phyloP scores from a whole-genome alignment of 35 echinoderm and acorn worm species.

The Heliocidaris tuberculata region DNA sequence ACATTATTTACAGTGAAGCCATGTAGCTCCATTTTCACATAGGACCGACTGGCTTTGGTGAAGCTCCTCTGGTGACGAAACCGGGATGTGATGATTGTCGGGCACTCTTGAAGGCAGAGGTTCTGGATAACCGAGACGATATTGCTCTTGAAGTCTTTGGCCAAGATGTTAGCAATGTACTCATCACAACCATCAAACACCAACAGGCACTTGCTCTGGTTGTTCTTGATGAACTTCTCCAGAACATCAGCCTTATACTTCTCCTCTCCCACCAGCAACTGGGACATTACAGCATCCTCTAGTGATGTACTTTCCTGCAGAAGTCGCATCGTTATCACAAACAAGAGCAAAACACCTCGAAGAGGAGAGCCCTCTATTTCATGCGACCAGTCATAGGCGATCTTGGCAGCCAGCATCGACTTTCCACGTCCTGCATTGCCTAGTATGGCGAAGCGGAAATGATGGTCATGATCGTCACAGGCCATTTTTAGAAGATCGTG shows the following conservation, averaged over 20 bases:
- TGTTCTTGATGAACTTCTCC: not conserved
- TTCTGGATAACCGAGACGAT: not conserved
- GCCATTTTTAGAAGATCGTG: too few species aligned
- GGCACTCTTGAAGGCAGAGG: not conserved
- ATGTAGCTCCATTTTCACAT: not conserved
- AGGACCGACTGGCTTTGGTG: not conserved
- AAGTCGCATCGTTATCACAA: not conserved
- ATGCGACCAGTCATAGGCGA: slow-evolving; percentile 10
- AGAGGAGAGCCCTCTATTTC: not conserved
- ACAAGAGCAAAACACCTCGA: not conserved
- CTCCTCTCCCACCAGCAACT: not conserved
- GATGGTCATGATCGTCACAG: too few species aligned
- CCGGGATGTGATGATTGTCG: not conserved
- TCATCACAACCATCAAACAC: slow-evolving; percentile 21
- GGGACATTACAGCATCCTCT: not conserved
- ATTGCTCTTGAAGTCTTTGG: not conserved
- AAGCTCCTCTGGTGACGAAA: not conserved
- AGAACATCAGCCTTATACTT: not conserved
- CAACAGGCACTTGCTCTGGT: not conserved
- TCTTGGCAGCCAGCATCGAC: not conserved
- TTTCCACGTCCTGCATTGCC: not conserved
- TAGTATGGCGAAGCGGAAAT: not conserved
- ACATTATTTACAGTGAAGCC: not conserved
- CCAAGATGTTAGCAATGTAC: not conserved
- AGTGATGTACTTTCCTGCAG: not conserved